Base-by-base conservation (phyloP, 2,888 invertebrate genomes). In the Tuberolachnus salignus region DNA sequence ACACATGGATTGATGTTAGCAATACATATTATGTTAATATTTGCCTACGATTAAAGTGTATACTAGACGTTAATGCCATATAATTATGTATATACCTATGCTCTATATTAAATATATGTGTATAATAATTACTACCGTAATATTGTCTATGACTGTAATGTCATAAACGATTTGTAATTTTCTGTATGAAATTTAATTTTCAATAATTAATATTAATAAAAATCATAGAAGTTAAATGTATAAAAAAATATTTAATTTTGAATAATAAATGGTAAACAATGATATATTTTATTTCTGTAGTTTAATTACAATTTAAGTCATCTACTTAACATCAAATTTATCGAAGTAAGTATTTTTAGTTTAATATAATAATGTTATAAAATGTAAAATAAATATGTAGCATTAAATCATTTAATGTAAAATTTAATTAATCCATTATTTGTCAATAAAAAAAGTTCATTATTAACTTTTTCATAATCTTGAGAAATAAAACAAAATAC, bases 301-400 rank as follows among this genome's bases (percentile, higher is more conserved):
- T 34, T 34, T 34, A 34, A 34, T 34, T 34, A 34, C 3, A 34
- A 34, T 34, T 53, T 13, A 44, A 51, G 26, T 26, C n/a, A n/a
- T n/a, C n/a, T 67, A 26, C 11, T 23, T 21, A 16, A 21, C 64
- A 64, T 34, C 46, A 49, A 66, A 23, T 10, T 46, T 23, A 63
- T 11, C n/a, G 0, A 26, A 70, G 70, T 70, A 21, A 70, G 70
- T 70, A 70, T 44, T 70, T 55, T 55, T 55, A 70, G 21, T 70
- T 64, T 44, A 1, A 23, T 64, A 64, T 34, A 53, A 53, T 53
- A 19, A 19, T 53, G n/a, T 46, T 46, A 46, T 46, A 46, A 46
- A 46, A 46, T 46, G 10, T 46, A 46, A 46, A 13, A 46, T 46
- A 46, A 1, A 46, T 13, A 8, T 46, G 46, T 46, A 46, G 10